phyloP scores from a whole-genome alignment of 2,888 invertebrate genomes.

The Epistrophe grossulariae region DNA sequence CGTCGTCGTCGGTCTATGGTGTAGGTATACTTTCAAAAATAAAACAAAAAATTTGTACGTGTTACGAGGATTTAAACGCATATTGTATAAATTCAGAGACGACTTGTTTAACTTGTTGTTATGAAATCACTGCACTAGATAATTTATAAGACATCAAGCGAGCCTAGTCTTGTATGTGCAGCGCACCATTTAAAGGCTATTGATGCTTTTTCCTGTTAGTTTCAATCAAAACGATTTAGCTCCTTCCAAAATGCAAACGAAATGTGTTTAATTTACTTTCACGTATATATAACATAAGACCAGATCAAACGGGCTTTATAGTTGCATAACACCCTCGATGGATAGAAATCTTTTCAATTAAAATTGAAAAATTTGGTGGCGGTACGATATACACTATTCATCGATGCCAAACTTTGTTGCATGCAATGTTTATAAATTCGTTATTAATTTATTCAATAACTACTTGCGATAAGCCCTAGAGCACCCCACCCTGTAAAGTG shows the following conservation, averaged over 20 bases:
- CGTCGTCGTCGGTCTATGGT: neutral
- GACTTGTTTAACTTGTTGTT: constrained; percentile 67
- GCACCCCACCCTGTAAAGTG: constrained; percentile 1
- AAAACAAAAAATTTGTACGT: constrained; percentile 13
- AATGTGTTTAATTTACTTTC: constrained; percentile 63
- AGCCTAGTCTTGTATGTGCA: constrained; percentile 14
- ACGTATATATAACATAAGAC: constrained; percentile 47
- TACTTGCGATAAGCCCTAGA: neutral
- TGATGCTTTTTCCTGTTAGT: constrained; percentile 42
- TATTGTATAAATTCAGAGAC: neutral
- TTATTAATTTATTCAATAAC: constrained; percentile 9
- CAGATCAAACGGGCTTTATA: constrained; percentile 43
- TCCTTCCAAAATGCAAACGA: constrained; percentile 49
- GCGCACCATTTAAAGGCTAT: constrained; percentile 16
- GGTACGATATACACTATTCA: constrained; percentile 43
- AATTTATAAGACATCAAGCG: constrained; percentile 35
- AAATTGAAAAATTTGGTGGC: constrained; percentile 62
- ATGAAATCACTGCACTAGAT: constrained; percentile 70
- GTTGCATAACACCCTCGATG: constrained; percentile 54
- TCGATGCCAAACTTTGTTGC: constrained; percentile 25
- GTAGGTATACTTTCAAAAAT: constrained; percentile 28
- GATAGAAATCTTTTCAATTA: constrained; percentile 52
- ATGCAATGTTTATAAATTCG: constrained; percentile 8
- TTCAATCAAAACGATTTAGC: constrained; percentile 39
- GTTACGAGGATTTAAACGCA: constrained; percentile 61